Evolutionary conservation across 53 echinoderm and acorn worm species (phyloP).

Genomic region (Patiria pectinifera): DNA sequence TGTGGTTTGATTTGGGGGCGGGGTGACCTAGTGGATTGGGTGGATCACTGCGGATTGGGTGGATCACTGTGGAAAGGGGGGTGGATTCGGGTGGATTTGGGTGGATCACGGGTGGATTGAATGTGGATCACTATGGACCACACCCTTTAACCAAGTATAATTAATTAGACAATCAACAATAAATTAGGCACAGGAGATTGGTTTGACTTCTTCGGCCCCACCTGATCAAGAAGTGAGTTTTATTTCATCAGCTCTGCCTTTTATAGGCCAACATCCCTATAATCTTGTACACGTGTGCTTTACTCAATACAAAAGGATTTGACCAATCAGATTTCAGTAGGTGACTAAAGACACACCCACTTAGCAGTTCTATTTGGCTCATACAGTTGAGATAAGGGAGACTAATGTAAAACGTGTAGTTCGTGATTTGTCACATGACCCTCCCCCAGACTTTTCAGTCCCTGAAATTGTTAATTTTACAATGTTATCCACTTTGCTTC

Average conservation of each 20-base stretch:
- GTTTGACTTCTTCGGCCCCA: not conserved
- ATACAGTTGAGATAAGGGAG: too few species aligned
- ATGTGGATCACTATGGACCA: not conserved
- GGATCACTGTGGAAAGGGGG: not conserved
- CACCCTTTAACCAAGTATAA: not conserved
- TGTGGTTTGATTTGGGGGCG: not conserved
- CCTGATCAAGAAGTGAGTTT: not conserved
- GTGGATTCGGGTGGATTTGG: not conserved
- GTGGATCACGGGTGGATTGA: not conserved
- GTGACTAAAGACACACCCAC: not conserved
- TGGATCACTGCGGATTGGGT: not conserved
- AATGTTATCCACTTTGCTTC: too few species aligned
- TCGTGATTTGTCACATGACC: too few species aligned
- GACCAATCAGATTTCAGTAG: not conserved
- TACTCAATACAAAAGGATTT: not conserved
- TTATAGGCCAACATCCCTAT: slow-evolving; percentile 6
- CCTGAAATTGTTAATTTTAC: too few species aligned
- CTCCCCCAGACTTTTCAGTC: too few species aligned
- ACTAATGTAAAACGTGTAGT: too few species aligned
- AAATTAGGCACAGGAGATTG: not conserved
- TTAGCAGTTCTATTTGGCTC: too few species aligned
- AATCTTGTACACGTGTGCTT: not conserved
- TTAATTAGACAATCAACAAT: not conserved
- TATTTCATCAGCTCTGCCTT: not conserved
- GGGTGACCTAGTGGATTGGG: not conserved